A percentile compares a stretch with the other conserved stretches of the same genome.
Evolutionary conservation across 2,888 invertebrate species (phyloP).

Genomic region (Pammene fasciana): DNA sequence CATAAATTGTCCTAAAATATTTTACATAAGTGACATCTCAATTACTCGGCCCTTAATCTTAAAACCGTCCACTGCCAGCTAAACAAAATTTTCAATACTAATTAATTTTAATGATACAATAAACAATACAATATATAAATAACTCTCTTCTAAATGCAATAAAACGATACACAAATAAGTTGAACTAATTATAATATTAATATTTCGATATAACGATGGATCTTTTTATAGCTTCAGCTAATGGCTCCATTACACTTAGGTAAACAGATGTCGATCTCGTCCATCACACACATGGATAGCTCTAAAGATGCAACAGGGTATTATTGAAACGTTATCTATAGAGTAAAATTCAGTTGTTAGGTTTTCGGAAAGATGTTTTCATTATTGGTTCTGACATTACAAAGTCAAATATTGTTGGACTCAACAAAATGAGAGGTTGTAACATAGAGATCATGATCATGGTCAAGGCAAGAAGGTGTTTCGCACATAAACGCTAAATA

Average conservation of each 20-base stretch:
- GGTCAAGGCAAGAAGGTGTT: too few species aligned
- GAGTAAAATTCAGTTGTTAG: not conserved
- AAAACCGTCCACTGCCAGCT: too few species aligned
- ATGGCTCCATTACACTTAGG: constrained; percentile 31
- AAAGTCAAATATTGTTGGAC: too few species aligned
- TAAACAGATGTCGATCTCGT: constrained; percentile 32
- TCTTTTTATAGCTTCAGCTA: constrained; percentile 32
- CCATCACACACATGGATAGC: not conserved
- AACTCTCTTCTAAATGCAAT: constrained; percentile 11
- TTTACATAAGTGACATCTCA: too few species aligned
- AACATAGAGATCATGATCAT: too few species aligned
- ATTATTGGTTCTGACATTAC: not conserved
- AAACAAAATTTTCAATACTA: not conserved
- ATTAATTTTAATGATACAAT: not conserved
- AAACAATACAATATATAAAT: constrained; percentile 9
- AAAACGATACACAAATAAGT: constrained; percentile 19
- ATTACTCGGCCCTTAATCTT: too few species aligned
- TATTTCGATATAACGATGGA: constrained; percentile 17
- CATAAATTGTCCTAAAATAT: too few species aligned
- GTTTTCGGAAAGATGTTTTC: not conserved
- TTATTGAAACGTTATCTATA: constrained; percentile 10
- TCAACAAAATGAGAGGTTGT: too few species aligned
- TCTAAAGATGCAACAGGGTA: constrained; percentile 6
- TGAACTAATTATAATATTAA: constrained; percentile 36
- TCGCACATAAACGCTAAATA: too few species aligned